Evolutionary conservation across 2,888 invertebrate genomes (phyloP), one percentile per base, ranked within the genome.

Genomic region (Sphinx pinastri): DNA sequence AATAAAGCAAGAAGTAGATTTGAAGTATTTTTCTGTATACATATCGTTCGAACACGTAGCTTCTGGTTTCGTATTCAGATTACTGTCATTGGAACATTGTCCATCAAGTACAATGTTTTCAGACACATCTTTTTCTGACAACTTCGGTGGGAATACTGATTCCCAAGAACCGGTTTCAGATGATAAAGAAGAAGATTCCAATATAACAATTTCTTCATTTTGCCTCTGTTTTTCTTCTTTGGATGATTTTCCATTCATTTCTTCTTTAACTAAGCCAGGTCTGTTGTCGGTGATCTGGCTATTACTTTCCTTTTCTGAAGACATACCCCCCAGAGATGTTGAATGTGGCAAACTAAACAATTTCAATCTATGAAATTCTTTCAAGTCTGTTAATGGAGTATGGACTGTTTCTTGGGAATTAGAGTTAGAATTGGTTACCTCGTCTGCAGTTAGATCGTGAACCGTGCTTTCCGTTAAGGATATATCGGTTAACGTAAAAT

Each of bases 91-190:
- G 66, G 79, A 81, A 75, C 83, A 78, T 71, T 84, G 85, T 14
- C 89, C 83, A 80, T 94, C 94, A 72, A 86, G 86, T 31, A 83
- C 80, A 67, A 93, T 82, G 77, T 88, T 90, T 77, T 90, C 87
- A 82, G 93, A 94, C 67, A 88, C 83, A 73, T 92, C 91, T 90
- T 92, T n/a, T 71, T 91, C 87, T 52, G 88, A 78, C 49, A 83
- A 75, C 78, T 88, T 90, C 12, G 89, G 89, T 38, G 95, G 95
- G 84, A 95, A 95, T 13, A 95, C 94, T 0, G 95, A 94, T 81
- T 96, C 96, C 96, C 96, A 96, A 19, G 95, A 95, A 60, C 95
- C 95, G 19, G 95, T 95, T 85, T 95, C 95, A 10, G 95, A 95
- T 51, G 95, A 96, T 69, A 95, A 88, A 1, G 96, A 95, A 6